Evolutionary conservation across 35 echinoderm and acorn worm species (phyloP).

Genomic region (Apostichopus japonicus): DNA sequence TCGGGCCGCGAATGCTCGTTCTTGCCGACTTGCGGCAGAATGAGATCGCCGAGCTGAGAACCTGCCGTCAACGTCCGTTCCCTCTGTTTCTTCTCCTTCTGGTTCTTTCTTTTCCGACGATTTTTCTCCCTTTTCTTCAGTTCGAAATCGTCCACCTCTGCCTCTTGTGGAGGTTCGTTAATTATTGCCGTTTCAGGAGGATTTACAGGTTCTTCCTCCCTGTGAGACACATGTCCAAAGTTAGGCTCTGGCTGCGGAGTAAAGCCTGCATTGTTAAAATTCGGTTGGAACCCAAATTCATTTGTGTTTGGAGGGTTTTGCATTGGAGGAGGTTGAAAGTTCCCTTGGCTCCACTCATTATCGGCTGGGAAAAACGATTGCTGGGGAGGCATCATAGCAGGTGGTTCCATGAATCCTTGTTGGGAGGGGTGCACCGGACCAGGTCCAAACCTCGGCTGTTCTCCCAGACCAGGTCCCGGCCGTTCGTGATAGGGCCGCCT

Average conservation of each 20-base stretch:
- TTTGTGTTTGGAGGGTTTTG: background rate
- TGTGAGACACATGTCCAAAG: background rate
- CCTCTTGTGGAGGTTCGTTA: slow-evolving; percentile 11
- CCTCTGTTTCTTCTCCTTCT: slow-evolving; percentile 57
- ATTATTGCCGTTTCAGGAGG: background rate
- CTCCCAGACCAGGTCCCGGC: background rate
- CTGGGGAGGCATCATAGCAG: slow-evolving; percentile 21
- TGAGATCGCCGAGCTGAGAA: background rate
- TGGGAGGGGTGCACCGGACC: slow-evolving; percentile 17
- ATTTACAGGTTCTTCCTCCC: background rate
- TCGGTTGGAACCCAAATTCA: slow-evolving; percentile 22
- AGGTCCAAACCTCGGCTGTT: slow-evolving; percentile 23
- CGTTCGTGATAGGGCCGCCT: background rate
- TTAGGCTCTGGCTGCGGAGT: slow-evolving; percentile 28
- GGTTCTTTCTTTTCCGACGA: slow-evolving; percentile 14
- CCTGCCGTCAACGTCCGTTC: background rate
- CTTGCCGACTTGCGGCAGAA: slow-evolving; percentile 25
- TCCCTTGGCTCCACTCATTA: slow-evolving; percentile 28
- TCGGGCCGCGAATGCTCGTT: slow-evolving; percentile 32
- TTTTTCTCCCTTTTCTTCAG: slow-evolving; percentile 58
- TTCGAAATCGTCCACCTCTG: slow-evolving; percentile 29
- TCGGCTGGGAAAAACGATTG: slow-evolving; percentile 25
- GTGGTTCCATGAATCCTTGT: slow-evolving; percentile 33
- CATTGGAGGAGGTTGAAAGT: background rate
- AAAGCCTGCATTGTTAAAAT: slow-evolving; percentile 20